These are phyloP conservation scores for Amphipyra tragopoginis DNA, from an alignment of 2,888 invertebrate genomes.

Conservation along the genomic window DNA sequence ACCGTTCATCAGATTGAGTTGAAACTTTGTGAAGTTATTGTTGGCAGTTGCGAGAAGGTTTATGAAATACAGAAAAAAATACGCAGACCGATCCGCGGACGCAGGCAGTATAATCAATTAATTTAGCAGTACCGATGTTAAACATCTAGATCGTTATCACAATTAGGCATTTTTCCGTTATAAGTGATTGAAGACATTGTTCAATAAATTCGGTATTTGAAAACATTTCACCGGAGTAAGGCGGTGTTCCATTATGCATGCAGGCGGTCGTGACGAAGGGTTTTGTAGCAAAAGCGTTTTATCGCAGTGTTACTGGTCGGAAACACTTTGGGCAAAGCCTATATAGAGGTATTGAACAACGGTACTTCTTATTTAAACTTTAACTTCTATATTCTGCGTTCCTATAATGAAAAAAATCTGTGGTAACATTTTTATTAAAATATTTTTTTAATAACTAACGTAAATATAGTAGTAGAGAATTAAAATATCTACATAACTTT, in stretches of 20 bases:
- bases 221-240: conserved; percentile 33
- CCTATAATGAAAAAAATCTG: background rate
- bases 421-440: background rate
- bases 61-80: too few relatives aligned
- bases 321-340: conserved; percentile 32
- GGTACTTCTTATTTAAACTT: conserved; percentile 13
- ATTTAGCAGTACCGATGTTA: background rate
- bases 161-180: conserved; percentile 21
- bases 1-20: too few relatives aligned
- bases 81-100: too few relatives aligned
- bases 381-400: background rate
- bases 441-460: too few relatives aligned
- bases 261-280: conserved; percentile 66
- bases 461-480: too few relatives aligned
- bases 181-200: background rate
- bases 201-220: conserved; percentile 28
- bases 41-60: too few relatives aligned
- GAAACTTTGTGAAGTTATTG: too few relatives aligned
- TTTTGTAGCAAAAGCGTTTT: conserved; percentile 56
- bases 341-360: conserved; percentile 17
- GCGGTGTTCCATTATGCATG: conserved; percentile 62
- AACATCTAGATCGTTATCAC: conserved; percentile 24
- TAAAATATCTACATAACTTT: conserved; percentile 3
- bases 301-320: conserved; percentile 44
- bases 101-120: too few relatives aligned